Evolutionary conservation across 2,888 invertebrate species (phyloP), one percentile per base, ranked within the genome.

Genomic region (Drosophila neotestacea): DNA sequence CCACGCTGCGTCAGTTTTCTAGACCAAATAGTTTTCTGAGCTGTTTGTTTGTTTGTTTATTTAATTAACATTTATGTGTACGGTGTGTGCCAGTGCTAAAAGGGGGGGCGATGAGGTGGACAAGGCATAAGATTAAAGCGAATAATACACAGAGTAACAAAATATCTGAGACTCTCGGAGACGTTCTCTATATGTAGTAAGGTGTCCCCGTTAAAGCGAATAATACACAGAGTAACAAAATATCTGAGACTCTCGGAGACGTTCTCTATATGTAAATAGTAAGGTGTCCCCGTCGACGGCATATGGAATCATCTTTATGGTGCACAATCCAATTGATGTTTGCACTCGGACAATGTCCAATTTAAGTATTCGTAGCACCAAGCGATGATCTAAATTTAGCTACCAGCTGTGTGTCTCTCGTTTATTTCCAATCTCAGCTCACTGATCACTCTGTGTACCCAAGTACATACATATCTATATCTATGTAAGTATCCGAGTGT

Each of bases 41-140:
- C 68, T 88, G 87, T 88, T 83, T 83, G 89, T 83, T 88, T 88
- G 87, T 88, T 83, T 83, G 89, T 83, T 88, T 83, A 83, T 88
- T 83, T 83, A 74, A 83, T 83, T 88, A 80, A 66, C 70, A 69
- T 83, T 86, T 63, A 61, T 83, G 52, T 46, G 56, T 16, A 16
- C 44, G 55, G 34, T 42, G 27, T 4, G 5, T 56, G 13, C 32
- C 36, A 46, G 9, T 42, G 50, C 32, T 22, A 32, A 32, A 16
- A 38, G 11, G 30, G 42, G 54, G 38, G 34, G 36, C 46, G 42
- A 39, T 13, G 36, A 63, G 32, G 36, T 58, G 32, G 7, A 36
- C 22, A 22, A 22, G 22, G 22, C 22, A 22, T 50, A 52, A 71
- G n/a, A 77, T 58, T 54, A 70, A 51, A 55, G 48, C 41, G 41